Conservation (phyloP, 1,140 invertebrate genomes). For the Periplaneta americana region DNA sequence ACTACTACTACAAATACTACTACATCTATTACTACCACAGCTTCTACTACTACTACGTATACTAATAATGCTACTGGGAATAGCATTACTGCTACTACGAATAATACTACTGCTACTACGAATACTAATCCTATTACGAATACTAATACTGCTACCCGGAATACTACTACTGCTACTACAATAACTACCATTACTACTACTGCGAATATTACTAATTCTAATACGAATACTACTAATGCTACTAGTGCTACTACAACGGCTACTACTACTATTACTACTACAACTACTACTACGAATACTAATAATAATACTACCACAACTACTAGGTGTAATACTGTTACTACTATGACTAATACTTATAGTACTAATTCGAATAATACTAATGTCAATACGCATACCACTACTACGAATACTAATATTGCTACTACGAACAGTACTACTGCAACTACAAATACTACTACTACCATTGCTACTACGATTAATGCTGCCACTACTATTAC, state of each 20-base stretch:
- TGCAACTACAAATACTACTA: neutral
- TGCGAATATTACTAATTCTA: too few relatives aligned
- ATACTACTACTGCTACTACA: neutral
- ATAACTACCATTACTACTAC: too few relatives aligned
- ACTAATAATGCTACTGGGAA: neutral
- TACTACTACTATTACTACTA: too few relatives aligned
- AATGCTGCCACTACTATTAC: too few relatives aligned
- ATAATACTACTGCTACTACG: neutral
- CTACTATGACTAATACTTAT: neutral
- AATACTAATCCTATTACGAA: neutral
- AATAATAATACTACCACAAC: too few relatives aligned
- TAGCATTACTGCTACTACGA: neutral
- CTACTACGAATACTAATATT: neutral
- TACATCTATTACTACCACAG: too few relatives aligned
- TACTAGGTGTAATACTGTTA: neutral
- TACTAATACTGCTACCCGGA: neutral
- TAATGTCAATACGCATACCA: neutral
- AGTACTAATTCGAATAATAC: neutral
- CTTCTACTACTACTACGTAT: too few relatives aligned
- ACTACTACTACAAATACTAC: too few relatives aligned
- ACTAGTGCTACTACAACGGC: too few relatives aligned
- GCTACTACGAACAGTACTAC: neutral
- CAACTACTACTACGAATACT: too few relatives aligned
- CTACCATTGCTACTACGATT: too few relatives aligned
- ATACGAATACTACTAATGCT: too few relatives aligned